Evolutionary conservation across 2,888 invertebrate genomes (phyloP), one percentile per base, ranked within the genome.

Genomic region (Drosophila demipolita): DNA sequence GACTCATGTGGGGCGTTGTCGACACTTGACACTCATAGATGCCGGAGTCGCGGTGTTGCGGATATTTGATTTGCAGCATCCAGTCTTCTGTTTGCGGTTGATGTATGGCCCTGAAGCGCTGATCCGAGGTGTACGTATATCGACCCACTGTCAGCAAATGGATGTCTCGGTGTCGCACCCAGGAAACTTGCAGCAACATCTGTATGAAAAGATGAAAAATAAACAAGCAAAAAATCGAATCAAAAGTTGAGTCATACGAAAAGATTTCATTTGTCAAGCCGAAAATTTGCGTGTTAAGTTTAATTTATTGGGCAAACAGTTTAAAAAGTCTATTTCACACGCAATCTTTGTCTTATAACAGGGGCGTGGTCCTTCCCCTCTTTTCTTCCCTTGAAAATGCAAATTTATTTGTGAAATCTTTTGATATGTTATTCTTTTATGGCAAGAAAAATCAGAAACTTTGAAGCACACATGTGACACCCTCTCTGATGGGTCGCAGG

Each of bases 1-100:
- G 98, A 91, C 97, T 97, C 95, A 97, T 96, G 91, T 98, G 98
- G 29, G 98, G 98, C 68, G 97, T 97, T 74, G 98, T 98, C 84
- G 97, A 97, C 92, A 98, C 97, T 94, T 98, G 98, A 93, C 98
- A 98, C 94, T 98, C 98, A 94, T 98, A 98, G 88, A 97, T 96
- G 72, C 98, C 98, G 2, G 93, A 93, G 72, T 98, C 98, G 82
- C 97, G 95, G 92, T 97, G 96, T 92, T 98, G 98, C 1, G 98
- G 97, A 92, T 97, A 98, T 93, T 98, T 97, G 93, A 98, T 97
- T 94, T 97, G 97, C 85, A 98, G 95, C 75, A 96, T 97, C 97
- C 98, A 98, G 94, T 98, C 98, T 93, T 98, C 98, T 73, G 97
- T 96, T 89, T 97, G 96, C 49, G 96, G 96, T 83, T 96, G 95